A percentile compares a stretch with the other conserved stretches of the same genome.
Evolutionary conservation across 2,888 invertebrate genomes (phyloP).

Genomic region (Drosophila suboccidentalis): DNA sequence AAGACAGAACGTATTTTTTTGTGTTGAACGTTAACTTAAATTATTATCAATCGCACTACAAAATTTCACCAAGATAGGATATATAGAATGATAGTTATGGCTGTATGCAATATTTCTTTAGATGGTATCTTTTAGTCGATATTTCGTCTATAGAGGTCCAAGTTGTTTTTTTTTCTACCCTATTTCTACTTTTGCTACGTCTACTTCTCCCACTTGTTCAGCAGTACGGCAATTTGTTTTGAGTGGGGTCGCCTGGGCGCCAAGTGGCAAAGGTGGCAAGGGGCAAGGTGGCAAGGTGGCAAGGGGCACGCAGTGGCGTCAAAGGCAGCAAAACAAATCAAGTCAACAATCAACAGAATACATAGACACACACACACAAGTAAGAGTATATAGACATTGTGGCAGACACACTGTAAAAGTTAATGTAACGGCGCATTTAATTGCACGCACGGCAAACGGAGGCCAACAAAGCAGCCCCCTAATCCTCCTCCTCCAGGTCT

Average conservation of each 20-base stretch:
- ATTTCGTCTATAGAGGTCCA: not conserved
- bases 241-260: constrained; percentile 66
- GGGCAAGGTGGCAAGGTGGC: constrained; percentile 34
- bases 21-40: too few species aligned
- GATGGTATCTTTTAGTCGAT: not conserved
- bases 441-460: constrained; percentile 76
- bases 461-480: constrained; percentile 13
- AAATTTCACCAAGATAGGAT: not conserved
- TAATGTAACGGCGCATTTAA: constrained; percentile 82
- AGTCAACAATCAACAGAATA: constrained; percentile 82
- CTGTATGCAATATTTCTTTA: not conserved
- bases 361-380: constrained; percentile 44
- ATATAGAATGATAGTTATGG: not conserved
- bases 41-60: too few species aligned
- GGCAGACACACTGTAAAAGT: constrained; percentile 79
- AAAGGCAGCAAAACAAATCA: constrained; percentile 80
- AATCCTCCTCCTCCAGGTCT: not conserved
- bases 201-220: not conserved
- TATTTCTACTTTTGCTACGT: constrained; percentile 12
- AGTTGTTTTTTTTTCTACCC: constrained; percentile 15
- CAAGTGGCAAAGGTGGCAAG: not conserved
- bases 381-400: constrained; percentile 53
- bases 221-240: constrained; percentile 79
- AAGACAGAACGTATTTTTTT: too few species aligned
- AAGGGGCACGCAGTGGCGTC: constrained; percentile 49